Conservation (phyloP, 2,888 invertebrate genomes). For the Odontomyia ornata region DNA sequence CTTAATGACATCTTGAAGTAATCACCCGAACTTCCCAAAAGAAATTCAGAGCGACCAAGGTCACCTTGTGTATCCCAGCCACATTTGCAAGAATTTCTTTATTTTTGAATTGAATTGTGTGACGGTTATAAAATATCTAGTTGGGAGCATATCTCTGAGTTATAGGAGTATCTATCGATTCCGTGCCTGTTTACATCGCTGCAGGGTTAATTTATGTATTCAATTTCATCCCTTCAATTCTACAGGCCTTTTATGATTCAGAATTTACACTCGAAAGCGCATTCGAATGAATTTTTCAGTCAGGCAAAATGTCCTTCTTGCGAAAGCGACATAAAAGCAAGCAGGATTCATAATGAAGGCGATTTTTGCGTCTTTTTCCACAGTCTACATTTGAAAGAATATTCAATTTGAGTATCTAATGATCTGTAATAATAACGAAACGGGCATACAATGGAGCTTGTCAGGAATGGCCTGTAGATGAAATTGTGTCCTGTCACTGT, state of each 20-base stretch:
- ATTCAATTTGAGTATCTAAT: slow-evolving; percentile 30
- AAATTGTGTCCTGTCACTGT: slow-evolving; percentile 6
- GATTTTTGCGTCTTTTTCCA: background rate
- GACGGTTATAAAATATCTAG: too few relatives aligned
- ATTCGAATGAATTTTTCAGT: slow-evolving; percentile 4
- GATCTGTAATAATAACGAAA: slow-evolving; percentile 31
- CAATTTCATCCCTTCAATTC: background rate
- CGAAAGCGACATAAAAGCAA: background rate
- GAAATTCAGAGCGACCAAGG: too few relatives aligned
- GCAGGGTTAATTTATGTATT: too few relatives aligned
- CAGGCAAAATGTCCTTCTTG: background rate
- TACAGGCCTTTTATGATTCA: background rate
- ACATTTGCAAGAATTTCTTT: too few relatives aligned
- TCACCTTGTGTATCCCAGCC: too few relatives aligned
- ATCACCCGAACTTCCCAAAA: too few relatives aligned
- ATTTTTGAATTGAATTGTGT: too few relatives aligned
- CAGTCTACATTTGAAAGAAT: background rate
- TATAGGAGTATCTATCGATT: too few relatives aligned
- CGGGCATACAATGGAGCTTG: slow-evolving; percentile 5
- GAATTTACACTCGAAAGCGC: slow-evolving; percentile 3
- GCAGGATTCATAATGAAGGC: background rate
- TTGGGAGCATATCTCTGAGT: too few relatives aligned
- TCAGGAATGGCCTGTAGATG: slow-evolving; percentile 13
- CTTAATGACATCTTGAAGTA: too few relatives aligned
- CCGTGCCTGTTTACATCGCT: too few relatives aligned